These are phyloP conservation scores for Muscina levida DNA, from an alignment of 2,888 invertebrate genomes.

Conservation along the genomic window DNA sequence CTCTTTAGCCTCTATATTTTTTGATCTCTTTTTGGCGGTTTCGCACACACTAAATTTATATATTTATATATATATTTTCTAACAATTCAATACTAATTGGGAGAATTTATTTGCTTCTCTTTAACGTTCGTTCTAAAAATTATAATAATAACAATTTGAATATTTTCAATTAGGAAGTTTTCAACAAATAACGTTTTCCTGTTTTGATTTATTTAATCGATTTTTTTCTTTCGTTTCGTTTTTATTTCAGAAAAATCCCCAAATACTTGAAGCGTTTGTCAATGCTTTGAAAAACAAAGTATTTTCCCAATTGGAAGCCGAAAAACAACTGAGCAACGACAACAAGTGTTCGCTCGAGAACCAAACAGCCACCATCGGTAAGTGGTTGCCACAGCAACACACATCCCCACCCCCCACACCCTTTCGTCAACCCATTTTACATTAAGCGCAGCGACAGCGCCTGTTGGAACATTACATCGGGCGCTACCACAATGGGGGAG, in stretches of 20 bases:
- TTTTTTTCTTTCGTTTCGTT: slow-evolving; percentile 51
- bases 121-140: no score
- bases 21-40: no score
- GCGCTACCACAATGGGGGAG: no score
- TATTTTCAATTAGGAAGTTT: slow-evolving; percentile 37
- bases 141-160: slow-evolving; percentile 53
- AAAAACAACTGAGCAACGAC: slow-evolving; percentile 52
- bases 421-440: no score
- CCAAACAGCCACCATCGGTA: slow-evolving; percentile 27
- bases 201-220: slow-evolving; percentile 33
- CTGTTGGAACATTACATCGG: no score
- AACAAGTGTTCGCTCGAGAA: slow-evolving; percentile 39
- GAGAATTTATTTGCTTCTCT: no score
- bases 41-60: background rate
- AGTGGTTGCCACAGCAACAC: background rate
- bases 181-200: slow-evolving; percentile 3
- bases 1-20: no score
- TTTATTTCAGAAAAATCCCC: slow-evolving; percentile 63
- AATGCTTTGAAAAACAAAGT: slow-evolving; percentile 62
- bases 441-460: no score
- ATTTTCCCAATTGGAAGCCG: slow-evolving; percentile 52
- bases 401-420: background rate
- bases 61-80: no score
- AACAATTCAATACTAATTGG: slow-evolving; percentile 1
- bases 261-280: slow-evolving; percentile 65